A percentile compares a stretch with the other conserved stretches of the same genome.
Evolutionary conservation across 2,113 vertebrate genomes (phyloP).

Genomic region (Cavia porcellus): DNA sequence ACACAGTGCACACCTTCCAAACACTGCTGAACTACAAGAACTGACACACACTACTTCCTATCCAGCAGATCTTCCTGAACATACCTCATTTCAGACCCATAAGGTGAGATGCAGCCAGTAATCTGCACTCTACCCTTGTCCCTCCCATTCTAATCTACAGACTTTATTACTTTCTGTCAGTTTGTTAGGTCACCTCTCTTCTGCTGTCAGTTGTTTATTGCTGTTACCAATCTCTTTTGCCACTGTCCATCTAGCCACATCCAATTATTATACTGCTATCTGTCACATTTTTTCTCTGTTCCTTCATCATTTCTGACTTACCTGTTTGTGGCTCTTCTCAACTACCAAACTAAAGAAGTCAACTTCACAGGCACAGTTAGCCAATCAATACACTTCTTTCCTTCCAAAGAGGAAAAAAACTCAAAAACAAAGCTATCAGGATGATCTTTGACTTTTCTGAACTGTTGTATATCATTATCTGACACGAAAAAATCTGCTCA

Average conservation of each 20-base stretch:
- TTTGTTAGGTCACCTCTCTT: background rate
- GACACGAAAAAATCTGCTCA: background rate
- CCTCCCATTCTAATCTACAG: background rate
- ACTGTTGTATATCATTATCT: slow-evolving; percentile 22
- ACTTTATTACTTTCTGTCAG: background rate
- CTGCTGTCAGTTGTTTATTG: background rate
- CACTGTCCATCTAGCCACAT: background rate
- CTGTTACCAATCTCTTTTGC: background rate
- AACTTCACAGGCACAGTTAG: background rate
- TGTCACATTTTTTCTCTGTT: background rate
- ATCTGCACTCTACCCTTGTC: background rate
- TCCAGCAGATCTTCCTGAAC: background rate
- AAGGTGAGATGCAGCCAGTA: background rate
- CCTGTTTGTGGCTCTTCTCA: slow-evolving; percentile 30
- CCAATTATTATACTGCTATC: background rate
- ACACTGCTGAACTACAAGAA: background rate
- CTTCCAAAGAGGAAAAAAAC: slow-evolving; percentile 17
- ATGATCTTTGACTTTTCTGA: slow-evolving; percentile 47
- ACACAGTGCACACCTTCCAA: background rate
- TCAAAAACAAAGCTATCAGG: background rate
- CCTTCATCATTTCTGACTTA: slow-evolving; percentile 3
- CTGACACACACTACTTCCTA: background rate
- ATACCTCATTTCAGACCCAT: background rate
- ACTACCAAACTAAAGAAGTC: slow-evolving; percentile 18
- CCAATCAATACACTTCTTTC: background rate